Conservation (phyloP, 2,797 vertebrate genomes). For the Arnoldichthys spilopterus region DNA sequence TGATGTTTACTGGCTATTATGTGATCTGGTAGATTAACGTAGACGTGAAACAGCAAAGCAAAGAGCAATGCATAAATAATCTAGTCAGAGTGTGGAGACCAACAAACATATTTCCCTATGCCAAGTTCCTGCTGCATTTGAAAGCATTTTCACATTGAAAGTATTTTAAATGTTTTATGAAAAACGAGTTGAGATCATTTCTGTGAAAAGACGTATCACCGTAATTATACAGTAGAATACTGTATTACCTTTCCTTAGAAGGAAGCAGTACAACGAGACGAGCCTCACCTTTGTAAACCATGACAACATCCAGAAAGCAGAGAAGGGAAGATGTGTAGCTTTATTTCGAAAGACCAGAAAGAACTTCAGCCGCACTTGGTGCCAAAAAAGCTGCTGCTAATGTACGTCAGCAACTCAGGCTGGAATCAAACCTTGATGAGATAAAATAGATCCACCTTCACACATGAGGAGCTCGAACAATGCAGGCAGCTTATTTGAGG, state of each 20-base stretch:
- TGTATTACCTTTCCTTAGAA: neutral
- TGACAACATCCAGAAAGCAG: slow-evolving; percentile 35
- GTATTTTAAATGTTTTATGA: no score
- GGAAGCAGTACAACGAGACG: slow-evolving; percentile 22
- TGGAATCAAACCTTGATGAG: slow-evolving; percentile 8
- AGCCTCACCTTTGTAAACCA: slow-evolving; percentile 29
- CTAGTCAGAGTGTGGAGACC: no score
- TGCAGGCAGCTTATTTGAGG: slow-evolving; percentile 72
- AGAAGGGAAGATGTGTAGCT: slow-evolving; percentile 60
- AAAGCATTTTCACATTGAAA: no score
- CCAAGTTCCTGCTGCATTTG: no score
- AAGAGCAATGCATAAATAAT: no score
- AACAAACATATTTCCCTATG: no score
- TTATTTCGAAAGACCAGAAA: slow-evolving; percentile 63
- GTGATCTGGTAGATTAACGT: slow-evolving; percentile 34
- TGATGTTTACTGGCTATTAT: slow-evolving; percentile 23
- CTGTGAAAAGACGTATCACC: neutral
- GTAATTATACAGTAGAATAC: neutral
- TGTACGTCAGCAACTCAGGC: slow-evolving; percentile 20
- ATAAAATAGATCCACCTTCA: slow-evolving; percentile 34
- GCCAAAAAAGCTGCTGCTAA: slow-evolving; percentile 18
- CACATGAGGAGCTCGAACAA: slow-evolving; percentile 48
- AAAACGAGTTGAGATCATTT: no score
- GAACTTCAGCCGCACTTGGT: slow-evolving; percentile 65
- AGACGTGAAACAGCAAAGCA: no score